Conservation (phyloP, 2,113 vertebrate species). For the Riparia riparia region DNA sequence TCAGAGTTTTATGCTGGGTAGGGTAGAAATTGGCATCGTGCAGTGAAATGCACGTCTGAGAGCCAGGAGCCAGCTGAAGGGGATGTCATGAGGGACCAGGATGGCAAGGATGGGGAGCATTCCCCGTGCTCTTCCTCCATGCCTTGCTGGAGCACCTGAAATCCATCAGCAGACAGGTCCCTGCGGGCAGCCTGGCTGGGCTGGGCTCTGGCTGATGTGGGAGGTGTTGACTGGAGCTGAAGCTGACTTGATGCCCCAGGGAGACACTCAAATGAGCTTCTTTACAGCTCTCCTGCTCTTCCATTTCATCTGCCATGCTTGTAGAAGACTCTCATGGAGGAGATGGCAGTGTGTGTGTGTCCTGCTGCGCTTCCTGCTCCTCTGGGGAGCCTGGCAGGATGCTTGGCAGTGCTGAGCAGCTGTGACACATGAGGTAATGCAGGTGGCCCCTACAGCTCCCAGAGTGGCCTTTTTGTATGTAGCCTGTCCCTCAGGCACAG, state of each 20-base stretch:
- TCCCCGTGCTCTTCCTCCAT: neutral
- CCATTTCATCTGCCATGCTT: slow-evolving; percentile 1
- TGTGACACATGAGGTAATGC: neutral
- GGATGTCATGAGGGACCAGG: neutral
- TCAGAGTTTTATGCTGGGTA: neutral
- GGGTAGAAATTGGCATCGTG: neutral
- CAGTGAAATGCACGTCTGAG: neutral
- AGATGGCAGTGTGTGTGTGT: neutral
- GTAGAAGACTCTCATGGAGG: neutral
- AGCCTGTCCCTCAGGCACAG: neutral
- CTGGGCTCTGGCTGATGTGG: slow-evolving; percentile 6
- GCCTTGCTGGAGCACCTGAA: slow-evolving; percentile 17
- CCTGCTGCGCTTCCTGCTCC: neutral
- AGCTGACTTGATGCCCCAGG: neutral
- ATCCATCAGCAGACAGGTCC: neutral
- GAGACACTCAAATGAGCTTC: slow-evolving; percentile 21
- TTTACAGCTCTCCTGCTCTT: slow-evolving; percentile 40
- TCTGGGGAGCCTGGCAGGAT: neutral
- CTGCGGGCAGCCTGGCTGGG: neutral
- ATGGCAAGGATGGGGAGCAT: neutral
- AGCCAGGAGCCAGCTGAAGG: neutral
- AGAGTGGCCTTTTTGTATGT: neutral
- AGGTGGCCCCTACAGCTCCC: neutral
- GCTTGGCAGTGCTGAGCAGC: neutral
- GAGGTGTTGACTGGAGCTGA: slow-evolving; percentile 27